phyloP scores from a whole-genome alignment of 2,797 vertebrate species.

The Mormyrus proboscirostris region DNA sequence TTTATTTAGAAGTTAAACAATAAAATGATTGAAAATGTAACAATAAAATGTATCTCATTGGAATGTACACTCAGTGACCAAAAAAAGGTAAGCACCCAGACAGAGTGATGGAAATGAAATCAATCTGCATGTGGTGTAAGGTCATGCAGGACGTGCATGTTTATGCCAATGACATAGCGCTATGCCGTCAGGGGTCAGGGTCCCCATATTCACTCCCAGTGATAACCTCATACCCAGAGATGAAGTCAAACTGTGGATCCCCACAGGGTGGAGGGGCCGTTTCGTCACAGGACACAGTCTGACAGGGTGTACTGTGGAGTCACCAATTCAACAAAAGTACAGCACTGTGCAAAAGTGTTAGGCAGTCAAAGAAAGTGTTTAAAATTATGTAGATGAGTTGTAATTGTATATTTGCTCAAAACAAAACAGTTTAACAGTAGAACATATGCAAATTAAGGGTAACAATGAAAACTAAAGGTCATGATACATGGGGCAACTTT shows the following conservation, averaged over 20 bases:
- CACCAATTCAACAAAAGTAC: neutral
- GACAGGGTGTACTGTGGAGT: neutral
- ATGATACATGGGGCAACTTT: neutral
- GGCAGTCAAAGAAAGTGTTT: neutral
- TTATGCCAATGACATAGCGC: neutral
- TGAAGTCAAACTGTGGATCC: neutral
- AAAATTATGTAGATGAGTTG: neutral
- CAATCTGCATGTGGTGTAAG: no score
- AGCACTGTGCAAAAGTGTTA: neutral
- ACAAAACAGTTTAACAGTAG: neutral
- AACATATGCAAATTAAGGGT: neutral
- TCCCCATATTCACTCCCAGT: neutral
- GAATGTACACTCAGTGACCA: no score
- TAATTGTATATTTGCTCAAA: neutral
- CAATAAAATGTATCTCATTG: no score
- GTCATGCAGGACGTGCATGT: no score
- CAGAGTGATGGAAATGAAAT: no score
- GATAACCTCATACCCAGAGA: neutral
- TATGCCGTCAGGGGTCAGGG: neutral
- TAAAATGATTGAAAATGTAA: no score
- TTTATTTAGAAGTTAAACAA: neutral
- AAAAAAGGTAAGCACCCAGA: no score
- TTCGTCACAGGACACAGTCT: neutral
- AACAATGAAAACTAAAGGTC: neutral
- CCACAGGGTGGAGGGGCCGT: neutral